A percentile compares a stretch with the other conserved stretches of the same genome.
Conservation (phyloP, 2,113 vertebrate species). For the Sturnira hondurensis region DNA sequence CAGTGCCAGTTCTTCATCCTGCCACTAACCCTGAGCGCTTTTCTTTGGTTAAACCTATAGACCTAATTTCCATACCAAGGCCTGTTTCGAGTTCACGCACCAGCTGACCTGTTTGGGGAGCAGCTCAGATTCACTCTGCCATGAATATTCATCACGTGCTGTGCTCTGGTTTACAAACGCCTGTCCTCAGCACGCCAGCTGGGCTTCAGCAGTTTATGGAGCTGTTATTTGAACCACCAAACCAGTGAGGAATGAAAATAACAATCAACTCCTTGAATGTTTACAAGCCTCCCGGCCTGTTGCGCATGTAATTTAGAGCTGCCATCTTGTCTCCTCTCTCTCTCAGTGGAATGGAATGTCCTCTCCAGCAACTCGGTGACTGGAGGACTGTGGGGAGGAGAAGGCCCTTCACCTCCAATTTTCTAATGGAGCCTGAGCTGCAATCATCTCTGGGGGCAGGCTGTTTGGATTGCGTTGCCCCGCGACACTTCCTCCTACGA, state of each 20-base stretch:
- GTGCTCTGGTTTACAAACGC: neutral
- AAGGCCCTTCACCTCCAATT: constrained; percentile 31
- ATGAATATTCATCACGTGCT: neutral
- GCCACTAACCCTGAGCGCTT: neutral
- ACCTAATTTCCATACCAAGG: constrained; percentile 6
- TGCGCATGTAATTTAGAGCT: constrained; percentile 67
- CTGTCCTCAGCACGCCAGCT: constrained; percentile 27
- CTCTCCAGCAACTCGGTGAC: constrained; percentile 16
- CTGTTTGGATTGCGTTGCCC: constrained; percentile 64
- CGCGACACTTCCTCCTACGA: constrained; percentile 68
- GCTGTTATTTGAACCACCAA: constrained; percentile 61
- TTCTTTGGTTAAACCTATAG: constrained; percentile 29
- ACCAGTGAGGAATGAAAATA: constrained; percentile 75
- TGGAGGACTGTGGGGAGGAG: constrained; percentile 49
- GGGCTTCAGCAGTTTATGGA: constrained; percentile 48
- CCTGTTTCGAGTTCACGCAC: neutral
- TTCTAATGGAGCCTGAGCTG: constrained; percentile 51
- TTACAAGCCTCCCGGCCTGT: constrained; percentile 68
- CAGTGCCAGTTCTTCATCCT: neutral
- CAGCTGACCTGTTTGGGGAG: neutral
- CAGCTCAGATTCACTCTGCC: neutral
- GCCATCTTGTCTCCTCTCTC: constrained; percentile 70
- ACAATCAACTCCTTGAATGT: constrained; percentile 63
- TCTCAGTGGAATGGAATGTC: constrained; percentile 61
- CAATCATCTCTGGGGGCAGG: constrained; percentile 54